Base-by-base conservation (phyloP, 2,888 invertebrate species). In the Agrochola circellaris region DNA sequence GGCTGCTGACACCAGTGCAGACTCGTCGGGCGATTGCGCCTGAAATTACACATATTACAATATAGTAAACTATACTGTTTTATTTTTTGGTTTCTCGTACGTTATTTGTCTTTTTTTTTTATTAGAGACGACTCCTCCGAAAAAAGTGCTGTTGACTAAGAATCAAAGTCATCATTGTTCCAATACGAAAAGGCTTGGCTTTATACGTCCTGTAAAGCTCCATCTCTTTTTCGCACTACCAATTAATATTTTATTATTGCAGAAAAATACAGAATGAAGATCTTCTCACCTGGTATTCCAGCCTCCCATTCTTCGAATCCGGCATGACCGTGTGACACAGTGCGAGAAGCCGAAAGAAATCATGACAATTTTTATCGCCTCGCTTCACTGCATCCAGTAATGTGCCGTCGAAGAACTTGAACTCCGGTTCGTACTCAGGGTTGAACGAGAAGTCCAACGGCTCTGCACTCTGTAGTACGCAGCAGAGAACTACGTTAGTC, bases 261-360 rank as follows among this genome's bases (percentile, higher is more conserved):
- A 34, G 13, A 34, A 54, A 45, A 2, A 26, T 3, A n/a, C 11
- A 76, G 5, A 13, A 1, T 34, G 13, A 8, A 34, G 5, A n/a
- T 56, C 3, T 38, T 76, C 77, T 81, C 88, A 96, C 97, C 96
- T 99, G 99, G 94, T 98, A 98, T 91, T 98, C 98, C 83, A 99
- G 96, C 90, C 97, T 97, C 90, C 98, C 98, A 88, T 98, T 98
- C 91, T 98, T 98, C 89, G 98, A 98, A 92, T 99, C 99, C 0
- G 99, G 99, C 99, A 99, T 99, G 72, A 99, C 99, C 3, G 99
- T 99, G 93, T 99, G 99, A 94, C 99, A 99, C 54, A 99, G 97
- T 3, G 99, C 99, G 85, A 99, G 97, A 77, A 99, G 97, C 61
- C 98, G 97, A 97, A 99, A 99, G 97, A 99, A 99, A 91, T 98